Conservation (phyloP, 2,888 invertebrate species). For the Galerucella nymphaeae region DNA sequence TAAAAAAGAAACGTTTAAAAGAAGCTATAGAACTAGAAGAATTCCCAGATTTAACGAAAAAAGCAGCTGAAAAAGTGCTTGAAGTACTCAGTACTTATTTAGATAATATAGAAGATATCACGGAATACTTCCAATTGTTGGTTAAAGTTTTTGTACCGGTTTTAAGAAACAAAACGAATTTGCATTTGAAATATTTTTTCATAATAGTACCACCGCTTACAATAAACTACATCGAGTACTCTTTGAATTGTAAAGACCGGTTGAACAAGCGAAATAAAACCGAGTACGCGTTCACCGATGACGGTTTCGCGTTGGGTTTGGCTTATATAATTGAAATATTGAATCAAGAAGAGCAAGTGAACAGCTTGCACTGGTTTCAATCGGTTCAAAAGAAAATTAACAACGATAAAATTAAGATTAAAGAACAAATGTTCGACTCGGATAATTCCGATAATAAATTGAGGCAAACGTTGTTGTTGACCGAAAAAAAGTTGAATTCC, state of each 20-base stretch:
- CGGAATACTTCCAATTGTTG: conserved; percentile 84
- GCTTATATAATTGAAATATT: conserved; percentile 93
- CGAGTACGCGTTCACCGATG: conserved; percentile 94
- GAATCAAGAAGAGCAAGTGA: conserved; percentile 85
- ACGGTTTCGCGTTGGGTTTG: conserved; percentile 95
- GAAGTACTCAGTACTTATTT: conserved; percentile 81
- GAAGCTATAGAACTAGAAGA: conserved; percentile 71
- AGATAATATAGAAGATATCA: conserved; percentile 87
- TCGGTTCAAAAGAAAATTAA: conserved; percentile 81
- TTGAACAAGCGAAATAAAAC: conserved; percentile 89
- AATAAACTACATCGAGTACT: conserved; percentile 94
- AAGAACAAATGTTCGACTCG: conserved; percentile 67
- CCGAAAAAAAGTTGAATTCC: conserved; percentile 84
- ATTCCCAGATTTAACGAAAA: conserved; percentile 71
- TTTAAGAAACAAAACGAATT: conserved; percentile 86
- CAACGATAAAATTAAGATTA: conserved; percentile 70
- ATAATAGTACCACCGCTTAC: conserved; percentile 94
- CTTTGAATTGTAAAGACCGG: conserved; percentile 91
- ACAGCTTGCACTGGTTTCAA: conserved; percentile 95
- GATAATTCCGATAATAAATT: conserved; percentile 83
- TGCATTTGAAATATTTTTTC: conserved; percentile 92
- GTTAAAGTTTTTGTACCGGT: conserved; percentile 93
- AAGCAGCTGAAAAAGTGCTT: conserved; percentile 80
- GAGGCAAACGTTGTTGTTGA: conserved; percentile 91
- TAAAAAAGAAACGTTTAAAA: conserved; percentile 71